Evolutionary conservation across 2,888 invertebrate species (phyloP).

Genomic region (Ischnura elegans): DNA sequence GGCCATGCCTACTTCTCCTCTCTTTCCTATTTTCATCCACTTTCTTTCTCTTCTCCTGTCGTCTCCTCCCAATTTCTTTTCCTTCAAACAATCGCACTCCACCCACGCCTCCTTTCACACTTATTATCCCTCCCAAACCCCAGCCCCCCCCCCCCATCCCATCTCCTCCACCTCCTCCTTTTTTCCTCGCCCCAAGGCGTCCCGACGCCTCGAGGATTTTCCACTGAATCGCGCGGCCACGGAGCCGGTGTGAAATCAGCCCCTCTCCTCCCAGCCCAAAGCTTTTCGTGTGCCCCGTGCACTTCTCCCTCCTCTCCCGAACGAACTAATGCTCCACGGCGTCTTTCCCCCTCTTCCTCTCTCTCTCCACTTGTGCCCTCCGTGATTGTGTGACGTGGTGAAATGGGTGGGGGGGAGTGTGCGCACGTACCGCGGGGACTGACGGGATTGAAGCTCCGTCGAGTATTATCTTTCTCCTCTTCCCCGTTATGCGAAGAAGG

Average conservation of each 20-base stretch:
- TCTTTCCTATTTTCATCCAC: background rate
- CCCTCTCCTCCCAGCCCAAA: background rate
- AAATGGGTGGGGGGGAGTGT: background rate
- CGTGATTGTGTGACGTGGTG: background rate
- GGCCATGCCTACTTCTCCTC: background rate
- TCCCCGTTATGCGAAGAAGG: background rate
- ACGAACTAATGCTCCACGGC: background rate
- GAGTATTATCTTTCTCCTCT: background rate
- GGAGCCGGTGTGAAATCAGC: slow-evolving; percentile 39
- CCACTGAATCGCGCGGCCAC: slow-evolving; percentile 40
- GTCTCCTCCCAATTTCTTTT: background rate
- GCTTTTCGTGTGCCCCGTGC: background rate
- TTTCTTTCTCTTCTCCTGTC: background rate
- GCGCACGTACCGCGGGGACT: background rate
- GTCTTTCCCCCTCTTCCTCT: background rate
- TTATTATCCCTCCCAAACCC: background rate
- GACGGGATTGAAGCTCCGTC: background rate
- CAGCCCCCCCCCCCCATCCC: background rate
- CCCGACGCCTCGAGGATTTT: slow-evolving; percentile 56
- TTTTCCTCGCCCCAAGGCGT: slow-evolving; percentile 44
- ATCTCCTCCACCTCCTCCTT: background rate
- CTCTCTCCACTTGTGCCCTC: background rate
- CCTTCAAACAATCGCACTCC: too few relatives aligned
- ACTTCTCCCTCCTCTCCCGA: background rate
- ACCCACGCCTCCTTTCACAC: background rate